Percentiles rank a stretch among this genome's conserved stretches.
These are phyloP conservation scores for Callinectes sapidus DNA, from an alignment of 2,888 invertebrate species.

Conservation along the genomic window DNA sequence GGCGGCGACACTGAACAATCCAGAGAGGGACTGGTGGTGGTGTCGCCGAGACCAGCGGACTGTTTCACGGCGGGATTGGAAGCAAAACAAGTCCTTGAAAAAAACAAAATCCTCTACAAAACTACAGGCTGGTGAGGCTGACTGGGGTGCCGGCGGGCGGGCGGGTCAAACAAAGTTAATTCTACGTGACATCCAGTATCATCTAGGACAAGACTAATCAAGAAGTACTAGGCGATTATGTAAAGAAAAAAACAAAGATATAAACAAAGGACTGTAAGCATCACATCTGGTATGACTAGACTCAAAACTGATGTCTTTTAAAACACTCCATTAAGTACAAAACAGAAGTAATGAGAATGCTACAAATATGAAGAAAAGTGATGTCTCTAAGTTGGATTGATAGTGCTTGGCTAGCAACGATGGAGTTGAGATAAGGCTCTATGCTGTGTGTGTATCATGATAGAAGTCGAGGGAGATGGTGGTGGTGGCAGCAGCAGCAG, in stretches of 20 bases:
- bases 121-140: conserved; percentile 9
- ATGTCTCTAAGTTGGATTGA: conserved; percentile 55
- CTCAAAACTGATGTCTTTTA: conserved; percentile 59
- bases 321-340: conserved; percentile 65
- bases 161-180: conserved; percentile 39
- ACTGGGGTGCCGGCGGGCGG: not conserved
- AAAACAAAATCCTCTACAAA: conserved; percentile 23
- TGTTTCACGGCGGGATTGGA: conserved; percentile 8
- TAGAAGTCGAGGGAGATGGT: conserved; percentile 21
- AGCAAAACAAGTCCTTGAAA: conserved; percentile 5
- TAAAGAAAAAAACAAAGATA: conserved; percentile 39
- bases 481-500: not conserved
- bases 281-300: conserved; percentile 71
- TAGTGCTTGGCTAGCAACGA: conserved; percentile 68
- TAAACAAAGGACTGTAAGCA: conserved; percentile 50
- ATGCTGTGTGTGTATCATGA: conserved; percentile 41
- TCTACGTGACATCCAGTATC: conserved; percentile 62
- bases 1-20: not conserved
- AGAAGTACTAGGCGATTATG: conserved; percentile 45
- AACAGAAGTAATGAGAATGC: conserved; percentile 54
- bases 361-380: conserved; percentile 50
- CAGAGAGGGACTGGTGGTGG: not conserved
- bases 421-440: conserved; percentile 45
- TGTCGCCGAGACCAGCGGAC: conserved; percentile 18
- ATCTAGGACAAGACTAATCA: conserved; percentile 58